These are phyloP conservation scores for Morelia viridis DNA, from an alignment of 2,797 vertebrate genomes.

Conservation along the genomic window DNA sequence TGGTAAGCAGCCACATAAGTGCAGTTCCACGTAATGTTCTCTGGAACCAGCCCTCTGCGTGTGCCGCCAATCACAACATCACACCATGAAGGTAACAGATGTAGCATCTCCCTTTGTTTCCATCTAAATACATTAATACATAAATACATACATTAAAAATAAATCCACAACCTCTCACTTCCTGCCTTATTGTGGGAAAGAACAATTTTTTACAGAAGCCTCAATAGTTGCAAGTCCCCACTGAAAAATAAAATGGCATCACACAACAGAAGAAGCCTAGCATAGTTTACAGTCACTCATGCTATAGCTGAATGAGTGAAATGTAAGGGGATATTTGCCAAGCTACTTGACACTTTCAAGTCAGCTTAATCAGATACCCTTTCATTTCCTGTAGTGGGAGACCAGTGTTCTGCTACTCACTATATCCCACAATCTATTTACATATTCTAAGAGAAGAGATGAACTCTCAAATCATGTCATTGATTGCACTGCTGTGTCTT, in stretches of 20 bases:
- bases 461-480: slow-evolving; percentile 35
- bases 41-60: background rate
- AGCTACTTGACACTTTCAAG: slow-evolving; percentile 72
- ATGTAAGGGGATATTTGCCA: slow-evolving; percentile 70
- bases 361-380: slow-evolving; percentile 78
- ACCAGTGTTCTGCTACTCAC: slow-evolving; percentile 58
- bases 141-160: background rate
- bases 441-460: slow-evolving; percentile 44
- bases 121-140: background rate
- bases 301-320: slow-evolving; percentile 68
- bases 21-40: background rate
- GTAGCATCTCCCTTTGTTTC: background rate
- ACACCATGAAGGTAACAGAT: slow-evolving; percentile 12
- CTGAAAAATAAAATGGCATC: slow-evolving; percentile 74
- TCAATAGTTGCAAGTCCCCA: slow-evolving; percentile 71
- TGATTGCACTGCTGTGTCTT: background rate
- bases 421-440: slow-evolving; percentile 60
- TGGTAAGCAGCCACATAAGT: background rate
- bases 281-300: slow-evolving; percentile 66
- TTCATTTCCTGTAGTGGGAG: slow-evolving; percentile 73
- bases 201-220: slow-evolving; percentile 66
- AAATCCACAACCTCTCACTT: slow-evolving; percentile 22
- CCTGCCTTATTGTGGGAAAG: slow-evolving; percentile 45
- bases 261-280: slow-evolving; percentile 64
- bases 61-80: accelerated